Percentiles rank a stretch among this genome's conserved stretches.
These are phyloP conservation scores for Formicarius rufipectus DNA, from an alignment of 2,113 vertebrate genomes.

Conservation along the genomic window DNA sequence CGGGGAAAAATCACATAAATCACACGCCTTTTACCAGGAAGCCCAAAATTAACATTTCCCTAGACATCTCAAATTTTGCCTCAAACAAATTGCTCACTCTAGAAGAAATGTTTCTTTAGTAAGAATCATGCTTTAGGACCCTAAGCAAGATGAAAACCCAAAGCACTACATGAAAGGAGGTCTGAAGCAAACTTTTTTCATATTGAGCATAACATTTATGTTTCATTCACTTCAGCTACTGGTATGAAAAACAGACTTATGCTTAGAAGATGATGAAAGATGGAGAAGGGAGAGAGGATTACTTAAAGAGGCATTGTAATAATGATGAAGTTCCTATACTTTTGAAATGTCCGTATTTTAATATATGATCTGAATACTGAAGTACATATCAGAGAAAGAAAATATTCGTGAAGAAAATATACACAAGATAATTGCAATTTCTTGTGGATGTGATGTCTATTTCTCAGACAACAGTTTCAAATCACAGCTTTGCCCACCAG, in stretches of 20 bases:
- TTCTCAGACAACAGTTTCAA: background rate
- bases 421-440: background rate
- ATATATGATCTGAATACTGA: background rate
- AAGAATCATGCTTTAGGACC: background rate
- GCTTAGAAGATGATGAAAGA: background rate
- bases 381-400: background rate
- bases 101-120: background rate
- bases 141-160: background rate
- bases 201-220: background rate
- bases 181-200: background rate
- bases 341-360: background rate
- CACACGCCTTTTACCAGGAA: background rate
- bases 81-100: background rate
- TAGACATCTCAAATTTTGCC: conserved; percentile 7
- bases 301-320: background rate
- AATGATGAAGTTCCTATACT: background rate
- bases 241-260: background rate
- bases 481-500: background rate
- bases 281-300: background rate
- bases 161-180: background rate
- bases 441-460: background rate
- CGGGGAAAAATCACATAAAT: background rate
- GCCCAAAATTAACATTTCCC: background rate
- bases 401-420: background rate
- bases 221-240: background rate